Evolutionary conservation across 2,888 invertebrate species (phyloP).

Genomic region (Pammene fasciana): DNA sequence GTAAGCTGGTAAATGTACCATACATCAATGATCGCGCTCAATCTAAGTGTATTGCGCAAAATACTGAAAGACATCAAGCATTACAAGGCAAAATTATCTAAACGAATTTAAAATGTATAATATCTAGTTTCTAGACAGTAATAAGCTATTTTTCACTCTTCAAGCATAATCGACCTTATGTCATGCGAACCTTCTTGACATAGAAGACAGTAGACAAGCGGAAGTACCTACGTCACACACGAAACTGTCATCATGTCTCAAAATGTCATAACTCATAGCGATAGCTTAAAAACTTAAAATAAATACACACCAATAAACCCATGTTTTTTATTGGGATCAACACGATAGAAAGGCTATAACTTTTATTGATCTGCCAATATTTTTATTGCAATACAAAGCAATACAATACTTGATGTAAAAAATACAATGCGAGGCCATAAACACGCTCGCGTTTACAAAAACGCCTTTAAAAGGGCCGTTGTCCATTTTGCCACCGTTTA

Average conservation of each 20-base stretch:
- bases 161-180: background rate
- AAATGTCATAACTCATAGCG: background rate
- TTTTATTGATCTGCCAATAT: conserved; percentile 35
- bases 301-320: conserved; percentile 3
- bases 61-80: too few relatives aligned
- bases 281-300: background rate
- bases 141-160: too few relatives aligned
- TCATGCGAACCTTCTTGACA: conserved; percentile 14
- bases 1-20: too few relatives aligned
- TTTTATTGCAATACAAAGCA: conserved; percentile 27
- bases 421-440: conserved; percentile 17
- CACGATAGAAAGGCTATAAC: conserved; percentile 24
- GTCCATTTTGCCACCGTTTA: conserved; percentile 27
- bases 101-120: too few relatives aligned
- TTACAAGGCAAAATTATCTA: too few relatives aligned
- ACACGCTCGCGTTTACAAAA: conserved; percentile 21
- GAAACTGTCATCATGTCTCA: conserved; percentile 11
- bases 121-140: background rate
- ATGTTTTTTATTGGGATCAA: conserved; percentile 2
- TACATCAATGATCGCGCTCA: too few relatives aligned
- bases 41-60: too few relatives aligned
- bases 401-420: background rate
- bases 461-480: conserved; percentile 16
- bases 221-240: conserved; percentile 15
- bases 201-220: conserved; percentile 9